These are phyloP conservation scores for Delphinapterus leucas DNA, from an alignment of 2,113 vertebrate species.

Conservation along the genomic window DNA sequence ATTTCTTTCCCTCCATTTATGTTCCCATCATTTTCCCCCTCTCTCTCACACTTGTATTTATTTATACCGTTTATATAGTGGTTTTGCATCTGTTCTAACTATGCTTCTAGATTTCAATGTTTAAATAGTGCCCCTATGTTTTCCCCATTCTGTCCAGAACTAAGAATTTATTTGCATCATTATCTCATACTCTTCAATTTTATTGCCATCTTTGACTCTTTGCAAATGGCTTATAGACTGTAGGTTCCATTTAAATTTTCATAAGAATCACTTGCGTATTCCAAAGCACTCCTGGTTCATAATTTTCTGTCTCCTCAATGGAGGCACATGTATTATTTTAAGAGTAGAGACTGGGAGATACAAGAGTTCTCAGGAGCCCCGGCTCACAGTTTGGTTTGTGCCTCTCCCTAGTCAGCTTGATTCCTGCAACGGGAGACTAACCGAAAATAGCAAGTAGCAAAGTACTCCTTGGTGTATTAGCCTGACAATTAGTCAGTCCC, in stretches of 20 bases:
- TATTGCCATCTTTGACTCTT: conserved; percentile 24
- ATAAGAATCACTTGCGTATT: background rate
- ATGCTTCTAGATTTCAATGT: conserved; percentile 39
- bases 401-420: background rate
- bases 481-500: background rate
- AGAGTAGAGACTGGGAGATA: background rate
- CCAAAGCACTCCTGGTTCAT: conserved; percentile 19
- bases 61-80: background rate
- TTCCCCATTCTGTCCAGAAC: background rate
- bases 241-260: conserved; percentile 47
- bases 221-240: conserved; percentile 14
- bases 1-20: background rate
- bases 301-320: conserved; percentile 11
- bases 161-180: conserved; percentile 53
- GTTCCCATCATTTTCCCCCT: background rate
- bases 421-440: background rate
- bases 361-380: background rate
- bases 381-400: background rate
- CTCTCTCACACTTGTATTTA: background rate
- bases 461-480: background rate
- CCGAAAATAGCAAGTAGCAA: background rate
- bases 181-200: conserved; percentile 22
- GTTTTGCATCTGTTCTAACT: conserved; percentile 29
- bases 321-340: background rate
- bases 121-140: conserved; percentile 41